Evolutionary conservation across 2,113 vertebrate species (phyloP).

Genomic region (Bujurquina vittata): DNA sequence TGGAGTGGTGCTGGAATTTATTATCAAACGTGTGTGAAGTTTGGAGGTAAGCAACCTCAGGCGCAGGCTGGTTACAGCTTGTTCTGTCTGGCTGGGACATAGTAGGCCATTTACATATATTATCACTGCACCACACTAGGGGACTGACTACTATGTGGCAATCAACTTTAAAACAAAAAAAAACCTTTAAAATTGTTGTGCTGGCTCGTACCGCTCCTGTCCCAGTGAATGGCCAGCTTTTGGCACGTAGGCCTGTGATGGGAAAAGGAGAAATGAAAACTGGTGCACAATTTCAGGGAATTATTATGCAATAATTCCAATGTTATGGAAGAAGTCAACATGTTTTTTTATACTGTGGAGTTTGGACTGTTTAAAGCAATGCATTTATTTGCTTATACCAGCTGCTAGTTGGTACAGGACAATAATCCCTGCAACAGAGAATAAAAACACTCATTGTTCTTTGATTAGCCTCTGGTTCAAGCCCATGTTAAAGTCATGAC

Average conservation of each 20-base stretch:
- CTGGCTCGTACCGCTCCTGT: constrained; percentile 1
- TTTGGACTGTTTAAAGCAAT: background rate
- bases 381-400: background rate
- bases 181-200: constrained; percentile 32
- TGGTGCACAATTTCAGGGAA: background rate
- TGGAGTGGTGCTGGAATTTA: constrained; percentile 55
- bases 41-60: constrained; percentile 65
- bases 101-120: constrained; percentile 77
- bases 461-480: background rate
- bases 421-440: background rate
- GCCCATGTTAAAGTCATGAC: constrained; percentile 16
- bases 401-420: background rate
- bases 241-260: background rate
- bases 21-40: constrained; percentile 63
- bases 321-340: background rate
- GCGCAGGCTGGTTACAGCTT: constrained; percentile 75
- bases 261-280: constrained; percentile 14
- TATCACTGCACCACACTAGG: constrained; percentile 66
- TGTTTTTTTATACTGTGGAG: background rate
- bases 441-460: background rate
- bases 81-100: constrained; percentile 75
- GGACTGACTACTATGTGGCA: constrained; percentile 55
- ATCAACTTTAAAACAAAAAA: constrained; percentile 19
- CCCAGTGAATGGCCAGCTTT: background rate
- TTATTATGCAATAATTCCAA: background rate